Conservation (phyloP, 2,888 invertebrate species). For the Sinodicranocentrus sp. region DNA sequence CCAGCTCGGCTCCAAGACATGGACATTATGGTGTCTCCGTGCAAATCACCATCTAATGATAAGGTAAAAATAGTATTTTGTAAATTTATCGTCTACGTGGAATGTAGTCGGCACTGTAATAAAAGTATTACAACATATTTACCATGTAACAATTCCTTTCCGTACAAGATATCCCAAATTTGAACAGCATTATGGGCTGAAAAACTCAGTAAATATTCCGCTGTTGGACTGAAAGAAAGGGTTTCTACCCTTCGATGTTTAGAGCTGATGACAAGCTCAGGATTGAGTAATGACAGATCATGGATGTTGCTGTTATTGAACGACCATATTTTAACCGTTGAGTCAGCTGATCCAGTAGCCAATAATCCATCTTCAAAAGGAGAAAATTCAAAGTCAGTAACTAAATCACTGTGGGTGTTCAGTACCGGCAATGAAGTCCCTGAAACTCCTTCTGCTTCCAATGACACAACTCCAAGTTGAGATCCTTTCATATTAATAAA, state of each 20-base stretch:
- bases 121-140: conserved; percentile 11
- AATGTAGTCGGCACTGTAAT: too few species aligned
- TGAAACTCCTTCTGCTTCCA: conserved; percentile 93
- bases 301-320: conserved; percentile 67
- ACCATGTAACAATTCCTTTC: conserved; percentile 82
- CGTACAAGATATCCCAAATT: conserved; percentile 91
- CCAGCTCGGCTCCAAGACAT: conserved; percentile 95
- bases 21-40: conserved; percentile 92
- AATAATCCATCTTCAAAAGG: conserved; percentile 96
- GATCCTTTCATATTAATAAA: conserved; percentile 84
- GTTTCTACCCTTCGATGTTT: conserved; percentile 92
- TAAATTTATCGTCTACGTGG: too few species aligned
- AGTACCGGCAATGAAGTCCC: conserved; percentile 87
- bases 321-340: conserved; percentile 78
- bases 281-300: conserved; percentile 72
- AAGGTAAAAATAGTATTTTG: neutral
- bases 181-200: conserved; percentile 89
- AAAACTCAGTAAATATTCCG: conserved; percentile 92
- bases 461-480: conserved; percentile 91
- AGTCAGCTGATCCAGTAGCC: conserved; percentile 86
- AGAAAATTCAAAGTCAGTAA: conserved; percentile 96
- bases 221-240: conserved; percentile 94
- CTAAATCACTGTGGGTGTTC: conserved; percentile 92
- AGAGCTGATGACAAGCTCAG: conserved; percentile 88
- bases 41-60: conserved; percentile 84